These are phyloP conservation scores for Pangasius macronema DNA, from an alignment of 2,797 vertebrate species.

Conservation along the genomic window DNA sequence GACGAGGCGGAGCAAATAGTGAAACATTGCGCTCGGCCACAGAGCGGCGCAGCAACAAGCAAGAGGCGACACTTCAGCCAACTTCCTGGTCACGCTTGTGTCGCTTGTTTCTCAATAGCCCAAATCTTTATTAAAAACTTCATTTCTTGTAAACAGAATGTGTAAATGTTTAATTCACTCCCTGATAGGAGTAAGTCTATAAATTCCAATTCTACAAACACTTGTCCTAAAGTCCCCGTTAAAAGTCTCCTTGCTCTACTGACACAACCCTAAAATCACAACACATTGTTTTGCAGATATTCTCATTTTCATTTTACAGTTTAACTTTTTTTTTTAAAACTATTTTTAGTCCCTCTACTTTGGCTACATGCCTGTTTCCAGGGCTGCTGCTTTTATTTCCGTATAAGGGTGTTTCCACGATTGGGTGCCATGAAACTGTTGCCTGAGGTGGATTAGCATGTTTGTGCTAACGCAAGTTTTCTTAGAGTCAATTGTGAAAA, in stretches of 20 bases:
- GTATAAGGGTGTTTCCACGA: neutral
- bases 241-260: neutral
- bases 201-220: neutral
- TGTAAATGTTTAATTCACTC: neutral
- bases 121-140: neutral
- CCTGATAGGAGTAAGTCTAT: neutral
- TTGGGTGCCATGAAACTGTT: neutral
- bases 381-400: neutral
- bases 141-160: neutral
- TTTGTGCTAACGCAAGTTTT: neutral
- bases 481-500: neutral
- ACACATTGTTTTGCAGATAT: neutral
- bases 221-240: neutral
- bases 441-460: neutral
- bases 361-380: neutral
- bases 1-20: slow-evolving; percentile 47
- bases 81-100: neutral
- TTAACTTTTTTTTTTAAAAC: neutral
- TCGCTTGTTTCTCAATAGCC: neutral
- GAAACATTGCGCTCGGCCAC: neutral
- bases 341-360: neutral
- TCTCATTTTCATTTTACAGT: too few relatives aligned
- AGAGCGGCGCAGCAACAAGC: neutral
- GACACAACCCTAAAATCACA: neutral
- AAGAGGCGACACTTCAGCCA: neutral